These are phyloP conservation scores for Marcusenius ussheri DNA, from an alignment of 2,113 vertebrate genomes.

Conservation along the genomic window DNA sequence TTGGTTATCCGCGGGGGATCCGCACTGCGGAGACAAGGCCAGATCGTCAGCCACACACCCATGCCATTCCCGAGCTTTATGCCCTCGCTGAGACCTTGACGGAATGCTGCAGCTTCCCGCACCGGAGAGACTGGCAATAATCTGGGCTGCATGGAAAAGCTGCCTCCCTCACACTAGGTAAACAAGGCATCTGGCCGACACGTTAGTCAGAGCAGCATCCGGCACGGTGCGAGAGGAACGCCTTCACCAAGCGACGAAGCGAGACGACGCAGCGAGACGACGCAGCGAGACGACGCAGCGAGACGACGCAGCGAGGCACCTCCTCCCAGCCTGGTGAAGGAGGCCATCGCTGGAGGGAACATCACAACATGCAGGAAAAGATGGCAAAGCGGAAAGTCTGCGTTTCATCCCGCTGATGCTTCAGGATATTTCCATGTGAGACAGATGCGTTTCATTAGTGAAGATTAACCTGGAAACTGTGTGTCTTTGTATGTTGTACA, in stretches of 20 bases:
- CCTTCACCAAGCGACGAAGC: too few species aligned
- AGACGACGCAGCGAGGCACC: too few species aligned
- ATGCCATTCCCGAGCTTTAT: not conserved
- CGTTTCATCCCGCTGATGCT: not conserved
- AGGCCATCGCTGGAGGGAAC: not conserved
- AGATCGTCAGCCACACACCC: not conserved
- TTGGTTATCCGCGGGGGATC: slow-evolving; percentile 95
- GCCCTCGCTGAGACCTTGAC: not conserved
- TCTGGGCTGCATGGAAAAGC: not conserved
- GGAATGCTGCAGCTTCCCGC: not conserved
- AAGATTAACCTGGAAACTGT: not conserved
- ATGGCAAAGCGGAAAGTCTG: not conserved
- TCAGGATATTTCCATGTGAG: not conserved
- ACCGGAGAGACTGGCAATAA: not conserved
- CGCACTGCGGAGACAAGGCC: slow-evolving; percentile 54
- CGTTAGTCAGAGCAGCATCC: too few species aligned
- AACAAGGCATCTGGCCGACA: not conserved
- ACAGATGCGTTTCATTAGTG: not conserved
- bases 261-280: too few species aligned
- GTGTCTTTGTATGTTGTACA: not conserved
- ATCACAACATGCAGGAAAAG: not conserved
- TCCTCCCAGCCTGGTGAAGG: not conserved
- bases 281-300: too few species aligned
- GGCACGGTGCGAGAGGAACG: too few species aligned
- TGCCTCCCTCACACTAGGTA: not conserved